These are phyloP conservation scores for Bathybates hornii DNA, from an alignment of 2,113 vertebrate species.

Conservation along the genomic window DNA sequence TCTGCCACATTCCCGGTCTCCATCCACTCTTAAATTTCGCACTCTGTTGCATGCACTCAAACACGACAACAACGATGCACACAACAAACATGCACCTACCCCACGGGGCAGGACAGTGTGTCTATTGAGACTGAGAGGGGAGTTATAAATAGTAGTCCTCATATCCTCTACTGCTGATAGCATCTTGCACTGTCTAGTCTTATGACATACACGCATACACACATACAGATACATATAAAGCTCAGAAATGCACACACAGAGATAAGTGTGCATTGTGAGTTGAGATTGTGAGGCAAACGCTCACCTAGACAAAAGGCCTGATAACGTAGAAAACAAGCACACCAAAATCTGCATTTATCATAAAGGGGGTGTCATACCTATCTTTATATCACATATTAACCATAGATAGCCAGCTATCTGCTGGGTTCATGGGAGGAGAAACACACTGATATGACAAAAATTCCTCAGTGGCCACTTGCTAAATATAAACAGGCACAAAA, in stretches of 20 bases:
- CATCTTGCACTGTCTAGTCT: conserved; percentile 46
- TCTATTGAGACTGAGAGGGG: conserved; percentile 43
- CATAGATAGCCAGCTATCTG: not conserved
- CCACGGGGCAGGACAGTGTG: conserved; percentile 30
- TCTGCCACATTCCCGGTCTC: conserved; percentile 23
- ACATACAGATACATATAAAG: not conserved
- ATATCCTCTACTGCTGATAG: conserved; percentile 63
- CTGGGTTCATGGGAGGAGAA: conserved; percentile 21
- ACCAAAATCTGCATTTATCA: not conserved
- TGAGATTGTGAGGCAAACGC: not conserved
- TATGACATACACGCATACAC: conserved; percentile 11
- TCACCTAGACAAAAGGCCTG: not conserved
- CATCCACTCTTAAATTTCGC: conserved; percentile 3
- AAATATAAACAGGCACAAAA: conserved; percentile 58
- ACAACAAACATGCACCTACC: conserved; percentile 19
- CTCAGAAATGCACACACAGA: not conserved
- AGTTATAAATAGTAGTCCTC: conserved; percentile 64
- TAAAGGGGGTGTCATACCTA: not conserved
- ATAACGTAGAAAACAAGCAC: not conserved
- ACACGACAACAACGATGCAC: not conserved
- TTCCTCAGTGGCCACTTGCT: conserved; percentile 35
- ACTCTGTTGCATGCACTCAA: not conserved
- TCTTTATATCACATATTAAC: not conserved
- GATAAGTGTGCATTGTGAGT: not conserved
- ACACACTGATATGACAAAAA: conserved; percentile 24